These are phyloP conservation scores for Chitala chitala DNA, from an alignment of 2,113 vertebrate species.

Conservation along the genomic window DNA sequence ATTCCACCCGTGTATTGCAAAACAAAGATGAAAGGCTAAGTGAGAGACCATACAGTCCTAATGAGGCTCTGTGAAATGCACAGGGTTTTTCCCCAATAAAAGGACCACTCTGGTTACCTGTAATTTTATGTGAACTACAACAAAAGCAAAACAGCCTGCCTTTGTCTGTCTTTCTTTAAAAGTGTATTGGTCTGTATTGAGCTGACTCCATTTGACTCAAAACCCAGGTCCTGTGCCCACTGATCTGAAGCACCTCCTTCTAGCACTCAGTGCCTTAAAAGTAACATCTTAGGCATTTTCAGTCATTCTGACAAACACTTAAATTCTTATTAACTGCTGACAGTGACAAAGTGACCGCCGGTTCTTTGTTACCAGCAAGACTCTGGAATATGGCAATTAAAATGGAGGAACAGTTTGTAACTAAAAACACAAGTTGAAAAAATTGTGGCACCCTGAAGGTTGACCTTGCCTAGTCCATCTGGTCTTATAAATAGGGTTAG, in stretches of 20 bases:
- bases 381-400: neutral
- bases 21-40: neutral
- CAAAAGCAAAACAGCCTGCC: slow-evolving; percentile 8
- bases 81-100: neutral
- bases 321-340: neutral
- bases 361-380: neutral
- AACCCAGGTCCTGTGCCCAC: neutral
- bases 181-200: neutral
- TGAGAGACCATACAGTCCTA: neutral
- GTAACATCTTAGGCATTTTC: neutral
- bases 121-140: slow-evolving; percentile 20
- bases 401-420: neutral
- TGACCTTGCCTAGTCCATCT: too few relatives aligned
- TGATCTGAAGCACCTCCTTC: neutral
- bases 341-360: neutral
- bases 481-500: neutral
- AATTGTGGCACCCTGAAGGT: too few relatives aligned
- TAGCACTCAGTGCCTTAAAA: slow-evolving; percentile 6
- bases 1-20: neutral
- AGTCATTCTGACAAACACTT: slow-evolving; percentile 15
- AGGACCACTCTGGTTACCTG: neutral
- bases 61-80: neutral
- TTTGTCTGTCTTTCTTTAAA: slow-evolving; percentile 2
- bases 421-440: neutral
- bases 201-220: slow-evolving; percentile 22